Evolutionary conservation across 2,797 vertebrate genomes (phyloP).

Genomic region (Enteromius trimaculatus): DNA sequence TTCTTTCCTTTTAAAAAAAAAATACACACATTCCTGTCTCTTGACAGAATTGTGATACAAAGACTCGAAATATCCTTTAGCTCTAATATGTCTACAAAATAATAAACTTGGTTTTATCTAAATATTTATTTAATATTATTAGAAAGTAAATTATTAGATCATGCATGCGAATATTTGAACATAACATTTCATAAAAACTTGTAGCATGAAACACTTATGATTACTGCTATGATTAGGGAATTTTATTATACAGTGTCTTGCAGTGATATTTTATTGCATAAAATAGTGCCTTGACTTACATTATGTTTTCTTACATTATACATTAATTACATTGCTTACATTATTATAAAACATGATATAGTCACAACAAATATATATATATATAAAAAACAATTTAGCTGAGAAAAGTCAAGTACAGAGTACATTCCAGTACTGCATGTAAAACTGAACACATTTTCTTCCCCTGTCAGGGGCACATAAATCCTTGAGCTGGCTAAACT

Average conservation of each 20-base stretch:
- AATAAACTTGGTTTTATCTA: too few relatives aligned
- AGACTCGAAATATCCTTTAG: background rate
- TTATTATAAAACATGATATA: too few relatives aligned
- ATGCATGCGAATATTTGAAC: background rate
- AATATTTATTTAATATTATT: too few relatives aligned
- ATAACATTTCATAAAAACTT: background rate
- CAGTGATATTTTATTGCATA: background rate
- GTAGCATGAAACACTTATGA: too few relatives aligned
- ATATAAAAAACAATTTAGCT: background rate
- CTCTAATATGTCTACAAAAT: background rate
- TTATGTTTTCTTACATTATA: too few relatives aligned
- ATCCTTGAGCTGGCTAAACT: slow-evolving; percentile 31
- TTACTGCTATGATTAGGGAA: background rate
- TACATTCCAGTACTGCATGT: background rate
- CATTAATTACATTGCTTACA: too few relatives aligned
- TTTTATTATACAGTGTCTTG: background rate
- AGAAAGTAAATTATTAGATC: too few relatives aligned
- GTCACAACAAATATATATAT: background rate
- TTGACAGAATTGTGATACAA: background rate
- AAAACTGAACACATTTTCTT: background rate
- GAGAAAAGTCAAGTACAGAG: too few relatives aligned
- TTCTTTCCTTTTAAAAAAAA: background rate
- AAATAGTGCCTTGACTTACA: background rate
- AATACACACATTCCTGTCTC: background rate
- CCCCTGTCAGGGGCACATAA: background rate